Evolutionary conservation across 2,888 invertebrate species (phyloP), one percentile per base, ranked within the genome.

Genomic region (Metellina segmentata): DNA sequence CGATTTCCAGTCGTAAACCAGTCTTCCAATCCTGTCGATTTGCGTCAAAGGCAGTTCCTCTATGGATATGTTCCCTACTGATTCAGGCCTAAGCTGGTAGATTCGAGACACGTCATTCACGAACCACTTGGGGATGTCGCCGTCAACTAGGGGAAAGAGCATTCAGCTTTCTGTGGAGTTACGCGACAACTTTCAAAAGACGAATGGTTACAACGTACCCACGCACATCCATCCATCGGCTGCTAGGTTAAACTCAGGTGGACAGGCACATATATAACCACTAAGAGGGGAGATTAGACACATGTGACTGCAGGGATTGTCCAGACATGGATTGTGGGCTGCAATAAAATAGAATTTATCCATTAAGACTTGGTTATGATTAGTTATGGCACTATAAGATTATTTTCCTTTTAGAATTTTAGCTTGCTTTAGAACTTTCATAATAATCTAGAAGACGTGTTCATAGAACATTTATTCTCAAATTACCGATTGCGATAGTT

Each of bases 271-370:
- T 5, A n/a, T 69, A 6, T 71, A n/a, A 19, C 81, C 85, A 16
- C 51, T 13, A 19, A 61, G 16, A 61, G 89, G 85, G 6, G 79
- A n/a, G 13, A 79, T 20, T 4, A 98, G 72, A 94, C 98, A 98
- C 11, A 97, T 95, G 94, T 97, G 97, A 2, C 97, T 96, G 94
- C 98, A 98, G 0, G 74, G 74, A 9, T 48, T 7, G 48, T 19
- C 16, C 61, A 11, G 11, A 11, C 61, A 61, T 16, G 61, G 61
- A 61, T 61, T 61, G 5, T 16, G 7, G 16, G 11, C 61, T 61
- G 61, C 11, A 61, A 61, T 34, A 34, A 34, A 34, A 2, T 34
- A 34, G n/a, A n/a, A n/a, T 34, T 34, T 34, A 34, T 1, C 34
- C 34, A 34, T 34, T 34, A 34, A 34, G 34, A 34, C 4, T 34